A percentile compares a stretch with the other conserved stretches of the same genome.
Evolutionary conservation across 2,113 vertebrate species (phyloP).

Genomic region (Uropsilus gracilis): DNA sequence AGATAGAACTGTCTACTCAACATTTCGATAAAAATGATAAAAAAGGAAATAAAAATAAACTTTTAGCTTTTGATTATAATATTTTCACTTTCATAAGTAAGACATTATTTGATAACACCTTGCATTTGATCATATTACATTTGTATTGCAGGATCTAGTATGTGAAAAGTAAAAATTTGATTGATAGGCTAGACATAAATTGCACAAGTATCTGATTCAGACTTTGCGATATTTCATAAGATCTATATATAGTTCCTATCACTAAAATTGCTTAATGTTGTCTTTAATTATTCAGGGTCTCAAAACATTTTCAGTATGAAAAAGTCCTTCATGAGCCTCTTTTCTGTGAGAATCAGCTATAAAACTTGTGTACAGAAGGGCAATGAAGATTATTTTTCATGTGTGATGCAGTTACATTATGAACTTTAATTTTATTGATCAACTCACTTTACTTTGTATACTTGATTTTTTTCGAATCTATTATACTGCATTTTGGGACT

Average conservation of each 20-base stretch:
- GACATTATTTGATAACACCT: not conserved
- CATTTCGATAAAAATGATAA: not conserved
- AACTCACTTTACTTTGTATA: not conserved
- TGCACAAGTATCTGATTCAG: not conserved
- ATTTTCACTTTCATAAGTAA: not conserved
- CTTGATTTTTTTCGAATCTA: not conserved
- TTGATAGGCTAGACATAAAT: not conserved
- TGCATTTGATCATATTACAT: not conserved
- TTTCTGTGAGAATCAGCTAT: not conserved
- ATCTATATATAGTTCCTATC: not conserved
- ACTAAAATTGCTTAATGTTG: not conserved
- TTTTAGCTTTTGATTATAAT: no score
- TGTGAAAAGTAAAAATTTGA: not conserved
- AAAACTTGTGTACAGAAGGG: not conserved
- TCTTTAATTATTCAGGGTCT: not conserved
- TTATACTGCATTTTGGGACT: not conserved
- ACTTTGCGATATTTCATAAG: not conserved
- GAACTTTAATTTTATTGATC: not conserved
- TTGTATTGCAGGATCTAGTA: not conserved
- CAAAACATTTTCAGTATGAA: conserved; percentile 5
- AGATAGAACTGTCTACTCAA: not conserved
- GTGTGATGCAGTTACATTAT: not conserved
- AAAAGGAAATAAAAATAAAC: not conserved
- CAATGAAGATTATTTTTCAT: not conserved
- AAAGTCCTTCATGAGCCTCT: not conserved